phyloP scores from a whole-genome alignment of 1,140 invertebrate species.

The Eurosta solidaginis region DNA sequence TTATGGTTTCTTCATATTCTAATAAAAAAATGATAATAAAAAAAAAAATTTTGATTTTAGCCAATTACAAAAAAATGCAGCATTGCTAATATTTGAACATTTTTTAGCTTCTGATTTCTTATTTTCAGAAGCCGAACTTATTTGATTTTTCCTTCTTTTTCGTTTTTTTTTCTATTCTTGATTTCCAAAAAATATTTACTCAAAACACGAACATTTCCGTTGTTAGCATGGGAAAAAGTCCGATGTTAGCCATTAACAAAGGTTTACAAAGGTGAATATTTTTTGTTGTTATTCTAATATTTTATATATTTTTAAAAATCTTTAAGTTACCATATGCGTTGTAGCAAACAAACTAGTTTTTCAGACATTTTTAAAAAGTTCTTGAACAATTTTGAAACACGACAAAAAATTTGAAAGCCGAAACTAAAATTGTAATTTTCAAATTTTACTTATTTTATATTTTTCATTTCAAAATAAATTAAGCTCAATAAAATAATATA shows the following conservation, averaged over 20 bases:
- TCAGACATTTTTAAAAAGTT: no score
- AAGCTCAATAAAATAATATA: not conserved
- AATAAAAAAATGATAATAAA: not conserved
- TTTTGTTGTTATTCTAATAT: constrained; percentile 41
- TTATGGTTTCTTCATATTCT: no score
- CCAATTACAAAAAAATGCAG: not conserved
- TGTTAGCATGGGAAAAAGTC: constrained; percentile 68
- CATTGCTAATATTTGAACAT: constrained; percentile 1
- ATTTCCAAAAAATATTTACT: constrained; percentile 23
- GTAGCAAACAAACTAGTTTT: no score
- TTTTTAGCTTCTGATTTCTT: constrained; percentile 24
- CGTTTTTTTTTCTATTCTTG: constrained; percentile 35
- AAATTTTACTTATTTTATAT: no score
- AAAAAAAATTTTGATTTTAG: not conserved
- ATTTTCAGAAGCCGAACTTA: constrained; percentile 38
- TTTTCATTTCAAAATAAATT: no score
- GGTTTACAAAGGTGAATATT: constrained; percentile 77
- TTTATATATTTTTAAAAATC: constrained; percentile 19
- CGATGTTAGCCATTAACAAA: constrained; percentile 85
- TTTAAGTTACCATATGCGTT: no score
- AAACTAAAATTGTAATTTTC: no score
- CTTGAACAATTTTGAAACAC: no score
- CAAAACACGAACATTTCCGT: constrained; percentile 28
- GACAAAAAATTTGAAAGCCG: no score
- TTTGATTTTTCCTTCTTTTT: constrained; percentile 44